Percentiles rank a stretch among this genome's conserved stretches.
Conservation (phyloP, 1,140 invertebrate genomes). For the Gerris buenoi region DNA sequence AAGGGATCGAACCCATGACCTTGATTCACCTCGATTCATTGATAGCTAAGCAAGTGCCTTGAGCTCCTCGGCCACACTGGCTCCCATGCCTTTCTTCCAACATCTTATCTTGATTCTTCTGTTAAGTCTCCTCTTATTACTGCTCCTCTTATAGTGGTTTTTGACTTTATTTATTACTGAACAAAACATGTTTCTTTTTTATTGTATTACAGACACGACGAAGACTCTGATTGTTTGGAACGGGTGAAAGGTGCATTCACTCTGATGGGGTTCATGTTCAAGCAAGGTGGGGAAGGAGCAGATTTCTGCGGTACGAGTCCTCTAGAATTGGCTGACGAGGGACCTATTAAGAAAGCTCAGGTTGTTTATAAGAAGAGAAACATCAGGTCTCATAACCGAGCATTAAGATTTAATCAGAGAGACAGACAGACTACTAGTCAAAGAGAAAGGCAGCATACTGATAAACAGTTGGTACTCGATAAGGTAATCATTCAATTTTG, state of each 20-base stretch:
- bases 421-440: no score
- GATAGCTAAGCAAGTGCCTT: no score
- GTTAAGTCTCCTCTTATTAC: no score
- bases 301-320: conserved; percentile 10
- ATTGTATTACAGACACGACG: conserved; percentile 11
- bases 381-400: conserved; percentile 40
- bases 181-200: no score
- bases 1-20: no score
- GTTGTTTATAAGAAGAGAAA: conserved; percentile 46
- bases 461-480: conserved; percentile 34
- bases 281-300: conserved; percentile 18
- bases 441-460: conserved; percentile 22
- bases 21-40: no score
- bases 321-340: conserved; percentile 21
- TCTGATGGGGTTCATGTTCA: conserved; percentile 44
- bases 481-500: conserved; percentile 28
- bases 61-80: no score
- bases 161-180: no score
- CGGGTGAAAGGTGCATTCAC: conserved; percentile 45
- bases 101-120: no score
- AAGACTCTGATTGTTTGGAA: conserved; percentile 28
- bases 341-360: conserved; percentile 30
- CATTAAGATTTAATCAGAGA: conserved; percentile 31
- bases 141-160: no score
- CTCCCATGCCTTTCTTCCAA: no score